phyloP scores from a whole-genome alignment of 1,140 invertebrate species.

The Ctenoplectra terminalis region DNA sequence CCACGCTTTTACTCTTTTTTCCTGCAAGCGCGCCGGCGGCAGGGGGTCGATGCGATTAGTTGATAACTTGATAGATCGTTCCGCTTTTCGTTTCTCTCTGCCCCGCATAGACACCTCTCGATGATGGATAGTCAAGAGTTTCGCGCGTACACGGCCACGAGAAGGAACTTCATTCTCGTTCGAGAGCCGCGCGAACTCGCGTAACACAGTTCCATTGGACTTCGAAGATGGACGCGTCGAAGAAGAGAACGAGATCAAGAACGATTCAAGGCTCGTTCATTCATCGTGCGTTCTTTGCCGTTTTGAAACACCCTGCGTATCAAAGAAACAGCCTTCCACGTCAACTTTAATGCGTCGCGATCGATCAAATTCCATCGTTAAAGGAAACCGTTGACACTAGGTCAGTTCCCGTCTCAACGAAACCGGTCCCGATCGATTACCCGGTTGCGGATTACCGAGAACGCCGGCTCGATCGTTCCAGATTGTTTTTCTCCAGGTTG shows the following conservation, averaged over 20 bases:
- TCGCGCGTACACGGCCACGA: background rate
- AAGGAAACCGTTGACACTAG: conserved; percentile 7
- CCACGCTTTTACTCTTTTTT: too few relatives aligned
- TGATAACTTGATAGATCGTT: conserved; percentile 38
- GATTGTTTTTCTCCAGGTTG: conserved; percentile 30
- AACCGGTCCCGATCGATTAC: conserved; percentile 37
- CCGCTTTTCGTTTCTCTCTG: conserved; percentile 3
- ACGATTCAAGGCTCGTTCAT: background rate
- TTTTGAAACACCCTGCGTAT: too few relatives aligned
- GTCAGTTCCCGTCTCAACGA: background rate
- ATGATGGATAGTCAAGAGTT: conserved; percentile 20
- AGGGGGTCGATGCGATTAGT: conserved; percentile 1
- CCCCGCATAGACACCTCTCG: background rate
- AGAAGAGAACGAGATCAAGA: background rate
- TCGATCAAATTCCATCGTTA: conserved; percentile 7
- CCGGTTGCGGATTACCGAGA: background rate
- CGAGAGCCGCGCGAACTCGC: background rate
- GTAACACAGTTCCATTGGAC: too few relatives aligned
- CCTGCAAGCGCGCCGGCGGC: too few relatives aligned
- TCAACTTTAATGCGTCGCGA: too few relatives aligned
- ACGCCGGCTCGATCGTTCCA: conserved; percentile 11
- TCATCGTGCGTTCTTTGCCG: background rate
- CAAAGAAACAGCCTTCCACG: too few relatives aligned
- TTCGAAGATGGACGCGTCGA: background rate
- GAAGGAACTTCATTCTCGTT: background rate